Evolutionary conservation across 2,113 vertebrate genomes (phyloP), one percentile per base, ranked within the genome.

Genomic region (Tychaedon coryphoeus): DNA sequence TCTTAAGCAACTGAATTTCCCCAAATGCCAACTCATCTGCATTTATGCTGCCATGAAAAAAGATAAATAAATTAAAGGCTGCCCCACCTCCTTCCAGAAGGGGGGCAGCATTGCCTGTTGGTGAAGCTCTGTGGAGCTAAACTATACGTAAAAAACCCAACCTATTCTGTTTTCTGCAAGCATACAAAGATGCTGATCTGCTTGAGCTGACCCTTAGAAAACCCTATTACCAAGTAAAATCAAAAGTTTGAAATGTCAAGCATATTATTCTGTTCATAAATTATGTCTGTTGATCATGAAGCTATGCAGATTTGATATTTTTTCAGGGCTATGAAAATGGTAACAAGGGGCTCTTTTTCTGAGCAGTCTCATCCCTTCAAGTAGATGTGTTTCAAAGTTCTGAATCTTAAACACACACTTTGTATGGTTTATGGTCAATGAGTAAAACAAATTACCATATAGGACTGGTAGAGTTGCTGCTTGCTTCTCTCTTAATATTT

Each of bases 1-100:
- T 98, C 98, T 98, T 97, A 95, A 98, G 97, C 98, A 97, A 97
- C 96, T 43, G 31, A 78, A 62, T 66, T 86, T 71, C 28, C 83
- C 34, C 33, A 62, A 54, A 75, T 62, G 17, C 5, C 57, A 90
- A 86, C 8, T 5, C 12, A 28, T 80, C 26, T 74, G 14, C n/a
- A 10, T 66, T 88, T 78, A 47, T 4, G 2, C 19, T 48, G 19
- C 34, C 9, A 14, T 7, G 14, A 84, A 36, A n/a, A 83, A 54
- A 47, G 16, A 19, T 0, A 53, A 76, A 29, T 23, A 71, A 48
- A 43, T 8, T 22, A 20, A 26, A 33, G 45, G 19, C 11, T 45
- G 7, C 22, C 12, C 16, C 10, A 48, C 8, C 42, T 71, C 19
- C 26, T 24, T 62, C 8, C 2, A 23, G 47, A n/a, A 56, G 28